Evolutionary conservation across 2,113 vertebrate genomes (phyloP), one percentile per base, ranked within the genome.

Genomic region (Empidonax traillii): DNA sequence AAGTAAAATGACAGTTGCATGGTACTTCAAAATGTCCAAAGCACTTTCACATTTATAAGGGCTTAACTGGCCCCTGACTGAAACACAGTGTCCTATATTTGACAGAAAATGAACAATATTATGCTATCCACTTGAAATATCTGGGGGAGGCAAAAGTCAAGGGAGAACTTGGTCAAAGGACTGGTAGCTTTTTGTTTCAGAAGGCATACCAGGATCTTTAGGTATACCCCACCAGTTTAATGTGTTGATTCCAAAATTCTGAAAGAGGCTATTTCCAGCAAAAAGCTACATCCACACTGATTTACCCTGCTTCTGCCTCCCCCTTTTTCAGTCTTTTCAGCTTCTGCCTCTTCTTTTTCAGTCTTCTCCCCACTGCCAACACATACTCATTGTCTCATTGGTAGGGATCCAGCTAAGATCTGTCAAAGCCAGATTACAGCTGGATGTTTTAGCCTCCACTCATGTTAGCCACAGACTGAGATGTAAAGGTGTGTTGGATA

Each of bases 1-100:
- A 87, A 93, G n/a, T 41, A 93, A 90, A 92, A 89, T n/a, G 39
- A 93, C 27, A 93, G 44, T 79, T 81, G 63, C 25, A 82, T 49
- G 28, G 25, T 83, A 88, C 19, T 51, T 75, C 10, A 37, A 93
- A 83, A 82, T 14, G 19, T 62, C 43, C 46, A 78, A 89, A 85
- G 10, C 22, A 35, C 28, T 72, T 77, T 30, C 13, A 43, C 37
- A 61, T 53, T 85, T 79, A 22, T 12, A 56, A 39, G 20, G 28
- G 22, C 1, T 1, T 55, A 77, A 61, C 19, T 63, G 18, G 15
- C 14, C 24, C 33, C 56, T 71, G 13, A 85, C 15, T 59, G 68
- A 91, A 90, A 82, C 31, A 69, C 1, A 66, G 52, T 16, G 18
- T 21, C 35, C 87, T 85, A 21, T 62, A 68, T 75, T 47, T 85